phyloP scores from a whole-genome alignment of 1,140 invertebrate genomes.

The Zaprionus camerounensis region DNA sequence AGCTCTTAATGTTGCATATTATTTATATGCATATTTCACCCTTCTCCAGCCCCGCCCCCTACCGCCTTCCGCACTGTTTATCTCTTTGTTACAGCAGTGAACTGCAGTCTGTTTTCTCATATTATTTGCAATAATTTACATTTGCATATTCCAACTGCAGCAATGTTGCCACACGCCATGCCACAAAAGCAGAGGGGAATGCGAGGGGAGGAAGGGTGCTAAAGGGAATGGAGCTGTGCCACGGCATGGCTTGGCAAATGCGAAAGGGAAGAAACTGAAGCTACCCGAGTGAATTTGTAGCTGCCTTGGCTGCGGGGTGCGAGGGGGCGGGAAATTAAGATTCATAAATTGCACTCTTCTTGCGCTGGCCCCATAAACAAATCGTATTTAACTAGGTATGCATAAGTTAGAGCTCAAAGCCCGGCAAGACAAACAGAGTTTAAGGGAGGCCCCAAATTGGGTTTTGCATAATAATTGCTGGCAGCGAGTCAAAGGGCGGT shows the following conservation, averaged over 20 bases:
- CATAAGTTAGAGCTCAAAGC: constrained; percentile 44
- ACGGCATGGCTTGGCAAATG: constrained; percentile 7
- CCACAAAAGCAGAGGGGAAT: constrained; percentile 15
- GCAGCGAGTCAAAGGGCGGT: background rate
- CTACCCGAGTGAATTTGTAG: background rate
- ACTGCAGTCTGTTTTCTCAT: constrained; percentile 52
- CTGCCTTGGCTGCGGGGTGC: constrained; percentile 6
- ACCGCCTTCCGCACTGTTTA: constrained; percentile 28
- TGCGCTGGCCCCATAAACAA: constrained; percentile 36
- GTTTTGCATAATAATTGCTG: constrained; percentile 49
- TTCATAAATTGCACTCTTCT: constrained; percentile 44
- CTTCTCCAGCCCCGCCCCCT: background rate
- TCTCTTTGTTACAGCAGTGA: constrained; percentile 48
- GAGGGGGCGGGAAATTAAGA: constrained; percentile 31
- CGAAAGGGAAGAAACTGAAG: background rate
- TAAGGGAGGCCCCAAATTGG: constrained; percentile 6
- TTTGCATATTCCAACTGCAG: constrained; percentile 51
- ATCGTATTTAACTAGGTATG: constrained; percentile 45
- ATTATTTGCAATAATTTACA: constrained; percentile 63
- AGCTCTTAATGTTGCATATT: constrained; percentile 36
- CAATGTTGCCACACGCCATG: constrained; percentile 16
- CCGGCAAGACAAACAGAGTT: constrained; percentile 25
- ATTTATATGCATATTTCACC: constrained; percentile 39
- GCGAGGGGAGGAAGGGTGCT: background rate
- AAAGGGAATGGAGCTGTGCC: constrained; percentile 13